Evolutionary conservation across 2,113 vertebrate genomes (phyloP), one percentile per base, ranked within the genome.

Genomic region (Bujurquina vittata): DNA sequence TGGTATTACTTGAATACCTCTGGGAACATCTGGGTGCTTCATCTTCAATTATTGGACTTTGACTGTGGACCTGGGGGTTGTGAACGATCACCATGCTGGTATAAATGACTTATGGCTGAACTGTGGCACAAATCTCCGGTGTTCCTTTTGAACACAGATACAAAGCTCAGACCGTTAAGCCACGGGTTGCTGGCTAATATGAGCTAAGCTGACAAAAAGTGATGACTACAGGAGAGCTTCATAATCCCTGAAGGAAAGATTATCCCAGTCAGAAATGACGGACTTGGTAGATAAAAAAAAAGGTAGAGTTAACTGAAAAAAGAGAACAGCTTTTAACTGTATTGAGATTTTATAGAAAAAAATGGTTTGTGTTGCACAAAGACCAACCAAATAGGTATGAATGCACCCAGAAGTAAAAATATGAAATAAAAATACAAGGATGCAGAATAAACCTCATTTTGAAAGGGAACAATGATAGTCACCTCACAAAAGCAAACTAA

Each of bases 151-250:
- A 95, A 94, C 93, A 56, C 23, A 35, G 88, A 91, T 92, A 94
- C 92, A 93, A 92, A 93, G 92, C 93, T 92, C 86, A 84, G 89
- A 80, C 77, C 37, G 84, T 85, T 94, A 91, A 95, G 93, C 94
- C 89, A 93, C 10, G 86, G 94, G 92, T 92, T 87, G 91, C 91
- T 91, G 93, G 93, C 92, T 95, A 95, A 95, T 94, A 94, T 89
- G 92, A 92, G 93, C 93, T 95, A 92, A 95, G 91, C 93, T 92
- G 91, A 88, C 86, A 81, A 94, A 95, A 95, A 95, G 84, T 94
- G 95, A 95, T 95, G 95, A 95, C 95, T 92, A 90, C 75, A 78
- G 94, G 94, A 95, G 92, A 95, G 91, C 90, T 94, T 89, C 73
- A 85, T 95, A 95, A 95, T 96, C 94, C 94, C 82, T 52, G 57